These are phyloP conservation scores for Hydropsyche tenuis DNA, from an alignment of 1,140 invertebrate species.

Conservation along the genomic window DNA sequence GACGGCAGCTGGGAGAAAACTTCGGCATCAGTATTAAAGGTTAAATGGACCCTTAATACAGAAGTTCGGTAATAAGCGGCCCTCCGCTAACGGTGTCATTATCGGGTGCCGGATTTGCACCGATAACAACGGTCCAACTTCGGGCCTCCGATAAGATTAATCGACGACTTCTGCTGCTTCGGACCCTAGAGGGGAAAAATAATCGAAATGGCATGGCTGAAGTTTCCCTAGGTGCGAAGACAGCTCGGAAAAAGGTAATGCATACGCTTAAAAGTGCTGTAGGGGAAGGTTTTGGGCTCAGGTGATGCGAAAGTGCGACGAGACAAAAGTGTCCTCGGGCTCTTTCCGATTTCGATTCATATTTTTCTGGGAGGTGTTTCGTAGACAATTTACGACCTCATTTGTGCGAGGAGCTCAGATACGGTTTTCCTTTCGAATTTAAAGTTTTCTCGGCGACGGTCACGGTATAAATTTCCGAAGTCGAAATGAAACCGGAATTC, in stretches of 20 bases:
- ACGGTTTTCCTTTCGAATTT: conserved; percentile 7
- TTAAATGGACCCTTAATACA: conserved; percentile 34
- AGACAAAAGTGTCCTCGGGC: not conserved
- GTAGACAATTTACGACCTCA: conserved; percentile 28
- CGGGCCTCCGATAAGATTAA: no score
- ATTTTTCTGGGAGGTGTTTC: conserved; percentile 16
- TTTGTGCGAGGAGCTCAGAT: conserved; percentile 4
- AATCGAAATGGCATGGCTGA: no score
- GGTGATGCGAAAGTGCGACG: not conserved
- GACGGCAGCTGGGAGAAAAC: conserved; percentile 6
- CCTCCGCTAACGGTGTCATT: conserved; percentile 23
- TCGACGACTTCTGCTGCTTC: no score
- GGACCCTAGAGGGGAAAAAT: no score
- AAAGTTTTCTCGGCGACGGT: not conserved
- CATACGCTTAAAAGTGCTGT: conserved; percentile 14
- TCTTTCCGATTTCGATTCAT: conserved; percentile 18
- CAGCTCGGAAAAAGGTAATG: conserved; percentile 10
- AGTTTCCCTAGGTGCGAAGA: not conserved
- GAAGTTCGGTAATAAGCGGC: conserved; percentile 27
- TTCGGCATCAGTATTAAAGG: conserved; percentile 26
- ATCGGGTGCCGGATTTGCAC: conserved; percentile 13
- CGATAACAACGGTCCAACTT: conserved; percentile 1
- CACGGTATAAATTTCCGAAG: conserved; percentile 1
- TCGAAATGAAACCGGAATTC: conserved; percentile 1
- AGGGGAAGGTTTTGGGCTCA: no score